Percentiles rank a stretch among this genome's conserved stretches.
phyloP scores from a whole-genome alignment of 2,113 vertebrate genomes.

The Bos indicus region DNA sequence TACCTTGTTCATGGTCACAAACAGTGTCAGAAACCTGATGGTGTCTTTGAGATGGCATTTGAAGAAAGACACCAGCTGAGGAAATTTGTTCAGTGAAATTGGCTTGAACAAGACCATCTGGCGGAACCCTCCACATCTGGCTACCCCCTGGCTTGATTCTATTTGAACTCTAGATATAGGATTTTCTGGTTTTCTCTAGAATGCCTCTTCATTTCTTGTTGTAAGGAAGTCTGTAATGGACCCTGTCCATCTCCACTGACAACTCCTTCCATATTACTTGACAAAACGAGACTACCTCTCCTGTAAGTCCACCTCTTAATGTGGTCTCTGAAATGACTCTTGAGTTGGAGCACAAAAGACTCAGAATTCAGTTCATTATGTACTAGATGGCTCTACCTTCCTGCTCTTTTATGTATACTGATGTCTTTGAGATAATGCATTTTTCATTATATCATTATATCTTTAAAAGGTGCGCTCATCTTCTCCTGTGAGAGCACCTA shows the following conservation, averaged over 20 bases:
- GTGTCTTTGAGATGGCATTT: constrained; percentile 27
- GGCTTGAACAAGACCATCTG: neutral
- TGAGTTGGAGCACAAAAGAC: neutral
- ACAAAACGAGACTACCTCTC: constrained; percentile 9
- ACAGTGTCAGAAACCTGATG: neutral
- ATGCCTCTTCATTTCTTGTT: neutral
- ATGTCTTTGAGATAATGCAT: constrained; percentile 40
- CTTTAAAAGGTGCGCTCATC: neutral
- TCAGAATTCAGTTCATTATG: constrained; percentile 48
- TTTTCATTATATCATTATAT: neutral
- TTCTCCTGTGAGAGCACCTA: neutral
- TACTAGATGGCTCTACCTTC: neutral
- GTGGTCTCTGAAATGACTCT: constrained; percentile 19
- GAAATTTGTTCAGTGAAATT: neutral
- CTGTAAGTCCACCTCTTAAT: neutral
- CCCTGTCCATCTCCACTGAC: neutral
- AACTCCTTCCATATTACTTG: neutral
- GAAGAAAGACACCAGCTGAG: neutral
- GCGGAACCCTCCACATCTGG: neutral
- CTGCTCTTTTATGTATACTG: constrained; percentile 22
- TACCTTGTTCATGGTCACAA: constrained; percentile 4
- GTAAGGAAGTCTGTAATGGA: neutral
- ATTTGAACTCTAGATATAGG: neutral
- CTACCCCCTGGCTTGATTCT: neutral
- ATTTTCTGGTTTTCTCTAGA: neutral